Percentiles rank a stretch among this genome's conserved stretches.
Conservation (phyloP, 2,113 vertebrate species). For the cattle (Bos taurus) region DNA sequence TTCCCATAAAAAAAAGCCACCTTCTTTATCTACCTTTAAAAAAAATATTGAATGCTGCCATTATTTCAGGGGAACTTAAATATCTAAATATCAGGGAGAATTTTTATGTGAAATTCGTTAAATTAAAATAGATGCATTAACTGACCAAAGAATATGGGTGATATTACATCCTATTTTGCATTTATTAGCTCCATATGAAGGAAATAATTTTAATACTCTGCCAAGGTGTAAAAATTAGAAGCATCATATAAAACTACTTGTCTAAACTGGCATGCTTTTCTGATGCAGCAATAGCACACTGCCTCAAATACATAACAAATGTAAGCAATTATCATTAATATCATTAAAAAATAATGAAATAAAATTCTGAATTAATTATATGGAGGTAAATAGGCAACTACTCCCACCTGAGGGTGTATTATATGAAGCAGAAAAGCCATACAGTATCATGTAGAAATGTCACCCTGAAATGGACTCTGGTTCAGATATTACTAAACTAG, state of each 20-base stretch:
- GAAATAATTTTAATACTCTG: conserved; percentile 26
- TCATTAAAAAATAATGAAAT: conserved; percentile 43
- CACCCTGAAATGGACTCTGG: neutral
- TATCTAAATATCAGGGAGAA: neutral
- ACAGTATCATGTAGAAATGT: conserved; percentile 6
- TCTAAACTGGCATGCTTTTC: conserved; percentile 30
- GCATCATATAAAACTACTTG: conserved; percentile 8
- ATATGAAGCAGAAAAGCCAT: neutral
- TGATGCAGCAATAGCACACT: neutral
- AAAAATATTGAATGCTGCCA: neutral
- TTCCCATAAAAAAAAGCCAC: neutral
- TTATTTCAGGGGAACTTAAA: conserved; percentile 6
- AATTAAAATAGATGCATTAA: conserved; percentile 24
- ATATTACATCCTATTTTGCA: neutral
- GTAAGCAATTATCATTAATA: conserved; percentile 38
- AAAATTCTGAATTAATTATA: conserved; percentile 30
- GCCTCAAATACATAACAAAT: conserved; percentile 4
- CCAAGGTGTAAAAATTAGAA: conserved; percentile 1
- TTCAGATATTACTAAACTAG: conserved; percentile 12
- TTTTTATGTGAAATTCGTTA: neutral
- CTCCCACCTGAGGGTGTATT: neutral
- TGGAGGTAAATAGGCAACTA: neutral
- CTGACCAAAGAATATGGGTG: neutral
- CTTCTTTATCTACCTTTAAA: neutral
- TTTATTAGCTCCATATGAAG: conserved; percentile 11